Evolutionary conservation across 92 coral and sea anemone genomes (phyloP).

Genomic region (Nematostella vectensis): DNA sequence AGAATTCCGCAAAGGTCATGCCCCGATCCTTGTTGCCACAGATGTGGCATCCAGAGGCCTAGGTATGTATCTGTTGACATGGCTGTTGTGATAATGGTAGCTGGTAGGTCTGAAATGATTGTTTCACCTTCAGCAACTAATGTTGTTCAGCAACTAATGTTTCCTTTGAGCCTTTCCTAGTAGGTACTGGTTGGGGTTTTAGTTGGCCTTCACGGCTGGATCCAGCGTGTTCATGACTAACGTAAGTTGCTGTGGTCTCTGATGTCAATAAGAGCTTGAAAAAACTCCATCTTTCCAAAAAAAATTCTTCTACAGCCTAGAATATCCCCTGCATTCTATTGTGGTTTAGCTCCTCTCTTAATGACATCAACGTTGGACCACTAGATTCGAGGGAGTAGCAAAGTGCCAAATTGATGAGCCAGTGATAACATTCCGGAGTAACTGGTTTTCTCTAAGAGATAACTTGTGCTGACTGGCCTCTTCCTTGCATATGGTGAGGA

Average conservation of each 20-base stretch:
- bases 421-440: no score
- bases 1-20: conserved; percentile 95
- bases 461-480: no score
- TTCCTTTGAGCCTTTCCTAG: no score
- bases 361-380: conserved; percentile 4
- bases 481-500: no score
- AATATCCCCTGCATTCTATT: no score
- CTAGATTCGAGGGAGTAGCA: conserved; percentile 32
- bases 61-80: conserved; percentile 69
- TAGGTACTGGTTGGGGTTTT: conserved; percentile 25
- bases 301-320: no score
- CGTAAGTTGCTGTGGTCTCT: conserved; percentile 14
- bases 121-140: no score
- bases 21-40: conserved; percentile 97
- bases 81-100: not conserved
- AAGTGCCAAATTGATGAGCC: conserved; percentile 24
- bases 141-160: no score
- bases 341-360: not conserved
- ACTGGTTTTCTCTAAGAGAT: no score
- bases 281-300: no score
- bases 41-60: conserved; percentile 99
- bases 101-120: no score
- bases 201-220: conserved; percentile 33
- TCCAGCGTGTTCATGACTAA: conserved; percentile 32
- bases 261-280: not conserved